phyloP scores from a whole-genome alignment of 2,888 invertebrate genomes.

The Onchidella celtica region DNA sequence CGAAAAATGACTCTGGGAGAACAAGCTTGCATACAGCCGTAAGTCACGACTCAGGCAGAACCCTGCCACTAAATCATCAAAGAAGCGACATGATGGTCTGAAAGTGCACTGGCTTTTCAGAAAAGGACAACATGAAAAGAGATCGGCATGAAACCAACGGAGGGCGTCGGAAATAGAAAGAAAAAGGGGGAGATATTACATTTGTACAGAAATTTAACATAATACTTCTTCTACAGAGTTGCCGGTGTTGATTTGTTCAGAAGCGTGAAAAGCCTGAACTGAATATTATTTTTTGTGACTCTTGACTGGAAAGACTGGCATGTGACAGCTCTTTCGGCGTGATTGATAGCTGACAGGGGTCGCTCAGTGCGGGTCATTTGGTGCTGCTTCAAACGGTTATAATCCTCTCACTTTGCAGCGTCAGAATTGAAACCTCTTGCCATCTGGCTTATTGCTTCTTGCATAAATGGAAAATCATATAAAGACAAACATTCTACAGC shows the following conservation, averaged over 20 bases:
- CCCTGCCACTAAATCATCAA: slow-evolving; percentile 30
- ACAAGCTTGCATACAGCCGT: too few relatives aligned
- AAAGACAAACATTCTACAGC: too few relatives aligned
- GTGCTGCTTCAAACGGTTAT: slow-evolving; percentile 21
- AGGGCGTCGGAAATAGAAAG: background rate
- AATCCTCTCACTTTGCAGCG: background rate
- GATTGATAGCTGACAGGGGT: slow-evolving; percentile 32
- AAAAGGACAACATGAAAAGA: too few relatives aligned
- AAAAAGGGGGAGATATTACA: slow-evolving; percentile 7
- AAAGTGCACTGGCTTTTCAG: too few relatives aligned
- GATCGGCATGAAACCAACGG: background rate
- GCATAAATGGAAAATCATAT: background rate
- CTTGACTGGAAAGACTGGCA: too few relatives aligned
- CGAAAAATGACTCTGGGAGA: too few relatives aligned
- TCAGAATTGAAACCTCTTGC: background rate
- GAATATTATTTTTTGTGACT: too few relatives aligned
- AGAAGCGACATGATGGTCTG: slow-evolving; percentile 9
- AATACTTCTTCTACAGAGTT: too few relatives aligned
- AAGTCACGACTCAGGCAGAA: too few relatives aligned
- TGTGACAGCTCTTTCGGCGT: too few relatives aligned
- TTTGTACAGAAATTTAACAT: slow-evolving; percentile 22
- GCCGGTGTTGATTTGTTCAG: too few relatives aligned
- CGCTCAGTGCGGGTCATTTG: slow-evolving; percentile 28
- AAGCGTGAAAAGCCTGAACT: too few relatives aligned
- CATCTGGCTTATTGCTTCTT: slow-evolving; percentile 31